Conservation (phyloP, 2,113 vertebrate genomes). For the Apteryx owenii region DNA sequence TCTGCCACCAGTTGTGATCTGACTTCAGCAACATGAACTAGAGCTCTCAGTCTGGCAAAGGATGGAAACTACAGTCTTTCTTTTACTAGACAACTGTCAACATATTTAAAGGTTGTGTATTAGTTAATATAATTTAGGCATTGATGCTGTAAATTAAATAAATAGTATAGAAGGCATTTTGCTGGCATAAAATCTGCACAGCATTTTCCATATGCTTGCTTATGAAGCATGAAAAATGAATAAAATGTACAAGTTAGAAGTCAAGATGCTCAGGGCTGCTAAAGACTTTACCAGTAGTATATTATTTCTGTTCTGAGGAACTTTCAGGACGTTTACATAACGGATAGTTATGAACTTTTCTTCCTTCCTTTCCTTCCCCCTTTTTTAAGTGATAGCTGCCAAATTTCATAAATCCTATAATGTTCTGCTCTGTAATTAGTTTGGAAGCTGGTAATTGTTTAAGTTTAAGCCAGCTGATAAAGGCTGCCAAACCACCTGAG, state of each 20-base stretch:
- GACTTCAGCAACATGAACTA: not conserved
- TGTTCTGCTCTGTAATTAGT: slow-evolving; percentile 76
- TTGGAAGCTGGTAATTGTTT: slow-evolving; percentile 77
- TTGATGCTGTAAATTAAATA: slow-evolving; percentile 56
- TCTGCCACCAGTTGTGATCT: not conserved
- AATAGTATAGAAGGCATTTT: slow-evolving; percentile 26
- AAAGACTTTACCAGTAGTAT: not conserved
- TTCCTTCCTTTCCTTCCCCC: slow-evolving; percentile 12
- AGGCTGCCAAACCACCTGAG: slow-evolving; percentile 77
- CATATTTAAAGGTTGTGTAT: slow-evolving; percentile 40
- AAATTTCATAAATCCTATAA: slow-evolving; percentile 75
- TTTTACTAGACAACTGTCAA: slow-evolving; percentile 61
- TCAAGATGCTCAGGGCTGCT: not conserved
- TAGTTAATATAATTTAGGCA: slow-evolving; percentile 60
- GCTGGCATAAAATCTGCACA: slow-evolving; percentile 38
- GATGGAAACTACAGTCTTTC: not conserved
- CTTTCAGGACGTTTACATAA: slow-evolving; percentile 63
- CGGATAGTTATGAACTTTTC: slow-evolving; percentile 71
- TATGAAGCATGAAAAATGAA: slow-evolving; percentile 40
- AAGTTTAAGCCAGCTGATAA: slow-evolving; percentile 74
- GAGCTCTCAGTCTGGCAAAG: not conserved
- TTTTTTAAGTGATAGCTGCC: slow-evolving; percentile 73
- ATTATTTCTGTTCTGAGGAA: slow-evolving; percentile 53
- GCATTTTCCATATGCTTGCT: not conserved
- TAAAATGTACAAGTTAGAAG: slow-evolving; percentile 37